phyloP scores from a whole-genome alignment of 2,113 vertebrate species.

The Canis aureus region DNA sequence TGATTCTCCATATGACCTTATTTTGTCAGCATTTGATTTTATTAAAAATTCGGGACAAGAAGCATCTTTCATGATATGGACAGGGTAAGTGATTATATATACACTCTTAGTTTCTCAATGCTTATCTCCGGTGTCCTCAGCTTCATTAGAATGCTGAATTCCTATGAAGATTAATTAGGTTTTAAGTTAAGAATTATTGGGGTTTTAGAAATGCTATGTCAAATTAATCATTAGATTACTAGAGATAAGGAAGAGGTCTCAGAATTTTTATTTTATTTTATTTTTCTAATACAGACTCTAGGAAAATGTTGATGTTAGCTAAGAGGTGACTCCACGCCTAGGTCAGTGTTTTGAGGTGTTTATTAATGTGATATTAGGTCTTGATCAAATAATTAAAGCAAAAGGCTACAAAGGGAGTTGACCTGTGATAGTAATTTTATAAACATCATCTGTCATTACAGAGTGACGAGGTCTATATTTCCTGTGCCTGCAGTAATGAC shows the following conservation, averaged over 20 bases:
- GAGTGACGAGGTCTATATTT: background rate
- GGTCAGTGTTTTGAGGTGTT: background rate
- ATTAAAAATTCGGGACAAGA: slow-evolving; percentile 90
- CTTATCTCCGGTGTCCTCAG: background rate
- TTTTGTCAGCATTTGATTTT: slow-evolving; percentile 94
- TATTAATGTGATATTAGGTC: background rate
- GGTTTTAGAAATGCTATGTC: background rate
- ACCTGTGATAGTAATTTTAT: background rate
- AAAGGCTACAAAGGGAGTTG: background rate
- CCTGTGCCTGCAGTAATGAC: background rate
- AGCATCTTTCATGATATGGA: slow-evolving; percentile 97
- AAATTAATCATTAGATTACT: background rate
- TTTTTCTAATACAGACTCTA: background rate
- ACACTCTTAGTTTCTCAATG: background rate
- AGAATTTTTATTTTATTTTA: background rate
- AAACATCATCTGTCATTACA: background rate
- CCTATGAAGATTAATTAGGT: background rate
- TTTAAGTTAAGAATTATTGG: slow-evolving; percentile 35
- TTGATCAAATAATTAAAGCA: slow-evolving; percentile 19
- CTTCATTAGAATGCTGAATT: background rate
- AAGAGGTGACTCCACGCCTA: background rate
- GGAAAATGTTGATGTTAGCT: background rate
- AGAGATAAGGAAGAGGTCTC: background rate
- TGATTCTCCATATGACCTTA: slow-evolving; percentile 96
- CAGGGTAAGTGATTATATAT: slow-evolving; percentile 91